Percentiles rank a stretch among this genome's conserved stretches.
Evolutionary conservation across 2,797 vertebrate species (phyloP).

Genomic region (Pipistrellus pipistrellus): DNA sequence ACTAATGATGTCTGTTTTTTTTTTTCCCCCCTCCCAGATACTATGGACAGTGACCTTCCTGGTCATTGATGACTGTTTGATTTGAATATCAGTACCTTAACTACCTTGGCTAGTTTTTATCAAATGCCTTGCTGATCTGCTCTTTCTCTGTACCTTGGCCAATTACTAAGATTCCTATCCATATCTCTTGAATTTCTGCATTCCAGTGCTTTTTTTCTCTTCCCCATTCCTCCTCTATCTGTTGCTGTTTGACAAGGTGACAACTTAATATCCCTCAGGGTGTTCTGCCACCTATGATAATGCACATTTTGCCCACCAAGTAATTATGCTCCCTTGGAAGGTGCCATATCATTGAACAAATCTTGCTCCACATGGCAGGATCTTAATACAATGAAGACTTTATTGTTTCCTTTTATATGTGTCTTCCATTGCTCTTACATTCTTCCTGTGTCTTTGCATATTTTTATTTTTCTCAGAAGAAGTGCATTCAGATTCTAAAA

Average conservation of each 20-base stretch:
- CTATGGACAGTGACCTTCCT: not conserved
- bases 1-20: not conserved
- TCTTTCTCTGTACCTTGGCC: not conserved
- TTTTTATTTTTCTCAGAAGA: slow-evolving; percentile 27
- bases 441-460: not conserved
- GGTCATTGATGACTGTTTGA: not conserved
- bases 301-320: not conserved
- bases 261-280: not conserved
- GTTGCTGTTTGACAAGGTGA: not conserved
- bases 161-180: not conserved
- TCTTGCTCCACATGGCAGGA: not conserved
- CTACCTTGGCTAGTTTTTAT: not conserved
- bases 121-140: not conserved
- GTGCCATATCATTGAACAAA: not conserved
- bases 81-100: not conserved
- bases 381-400: not conserved
- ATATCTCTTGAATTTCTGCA: not conserved
- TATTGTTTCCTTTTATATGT: not conserved
- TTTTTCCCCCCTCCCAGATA: not conserved
- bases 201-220: not conserved
- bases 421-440: not conserved
- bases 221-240: not conserved
- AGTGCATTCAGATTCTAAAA: not conserved
- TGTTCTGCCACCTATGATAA: not conserved
- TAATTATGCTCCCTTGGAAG: not conserved